phyloP scores from a whole-genome alignment of 2,888 invertebrate genomes.

The Drosophila lutescens region DNA sequence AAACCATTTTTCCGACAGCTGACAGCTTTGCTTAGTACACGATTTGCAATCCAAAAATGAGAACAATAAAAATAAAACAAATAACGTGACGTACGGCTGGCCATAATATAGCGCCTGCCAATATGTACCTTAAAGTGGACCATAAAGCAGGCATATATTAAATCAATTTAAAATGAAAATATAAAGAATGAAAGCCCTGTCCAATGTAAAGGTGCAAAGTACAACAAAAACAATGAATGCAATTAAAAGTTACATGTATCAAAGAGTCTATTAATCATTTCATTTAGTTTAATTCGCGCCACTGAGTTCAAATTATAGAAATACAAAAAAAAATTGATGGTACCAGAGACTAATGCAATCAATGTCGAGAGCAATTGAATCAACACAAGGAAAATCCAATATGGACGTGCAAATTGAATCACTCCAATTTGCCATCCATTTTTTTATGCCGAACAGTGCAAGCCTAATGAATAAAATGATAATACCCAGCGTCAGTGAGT shows the following conservation, averaged over 20 bases:
- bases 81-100: conserved; percentile 15
- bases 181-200: background rate
- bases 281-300: conserved; percentile 7
- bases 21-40: conserved; percentile 24
- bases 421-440: conserved; percentile 9
- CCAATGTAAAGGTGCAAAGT: background rate
- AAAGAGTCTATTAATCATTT: conserved; percentile 7
- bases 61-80: conserved; percentile 22
- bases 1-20: conserved; percentile 31
- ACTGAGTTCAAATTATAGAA: conserved; percentile 8
- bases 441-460: conserved; percentile 7
- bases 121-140: background rate
- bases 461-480: conserved; percentile 32
- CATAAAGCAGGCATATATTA: background rate
- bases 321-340: background rate
- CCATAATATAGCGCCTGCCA: background rate
- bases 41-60: conserved; percentile 23
- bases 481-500: conserved; percentile 25
- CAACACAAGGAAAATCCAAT: conserved; percentile 19
- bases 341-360: conserved; percentile 13
- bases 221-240: background rate
- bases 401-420: conserved; percentile 21
- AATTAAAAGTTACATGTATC: background rate
- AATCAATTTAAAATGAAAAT: background rate
- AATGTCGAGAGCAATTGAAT: conserved; percentile 22